Evolutionary conservation across 1,140 invertebrate species (phyloP).

Genomic region (roundworm (Caenorhabditis elegans)): WBcel235 BX284606.5:10589001-10589500

Average conservation of each 20-base stretch:
- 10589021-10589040: background rate
- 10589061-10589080: slow-evolving; percentile 28
- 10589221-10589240: slow-evolving; percentile 29
- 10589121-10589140: background rate
- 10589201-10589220: slow-evolving; percentile 18
- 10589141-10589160: background rate
- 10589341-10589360: background rate
- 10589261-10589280: background rate
- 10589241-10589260: background rate
- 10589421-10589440: background rate
- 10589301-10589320: slow-evolving; percentile 9
- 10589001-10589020: background rate
- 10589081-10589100: background rate
- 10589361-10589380: background rate
- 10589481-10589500: background rate
- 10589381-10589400: background rate
- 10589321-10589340: slow-evolving; percentile 16
- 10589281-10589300: slow-evolving; percentile 25
- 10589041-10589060: slow-evolving; percentile 8
- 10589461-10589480: background rate
- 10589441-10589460: slow-evolving; percentile 11
- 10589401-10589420: background rate
- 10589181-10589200: background rate
- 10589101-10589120: background rate
- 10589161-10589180: background rate